Base-by-base conservation (phyloP, 2,888 invertebrate species). In the Prosapia bicincta region DNA sequence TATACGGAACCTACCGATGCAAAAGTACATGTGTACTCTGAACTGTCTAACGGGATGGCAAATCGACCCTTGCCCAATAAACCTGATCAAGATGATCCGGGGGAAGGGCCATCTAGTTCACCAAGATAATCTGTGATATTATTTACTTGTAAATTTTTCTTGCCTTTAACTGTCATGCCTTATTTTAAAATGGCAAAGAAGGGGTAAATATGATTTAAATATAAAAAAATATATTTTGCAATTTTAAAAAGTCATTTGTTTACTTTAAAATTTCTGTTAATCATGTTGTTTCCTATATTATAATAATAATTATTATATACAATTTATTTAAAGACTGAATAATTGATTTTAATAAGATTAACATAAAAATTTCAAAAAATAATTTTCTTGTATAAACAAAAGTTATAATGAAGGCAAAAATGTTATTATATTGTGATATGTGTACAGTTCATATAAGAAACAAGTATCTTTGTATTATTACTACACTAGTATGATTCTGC, bases 61-160 rank as follows among this genome's bases (percentile, higher is more conserved):
- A 89, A 91, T 81, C 86, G 92, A 79, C 92, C 92, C n/a, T 84
- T 92, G 43, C 92, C 92, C 0, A 89, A 89, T 78, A 91, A 90
- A 82, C 91, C 92, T 23, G 75, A 75, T 26, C 20, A 54, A 43
- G 66, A 54, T 20, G 74, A 74, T 24, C 72, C 72, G 5, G 76
- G 74, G 1, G 74, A 74, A 73, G 76, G 73, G 20, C 73, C 76
- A 1, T 76, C 76, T 54, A 54, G 54, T 54, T 54, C 54, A 54
- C 54, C 20, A 54, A 54, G 54, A 54, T 54, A 54, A 69, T 69
- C 75, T 75, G 75, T 75, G 75, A 75, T 75, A 75, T 67, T 69
- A 69, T 20, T 20, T n/a, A 54, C 54, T 54, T 54, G 54, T 54
- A 54, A 10, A 54, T 54, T 54, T n/a, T 54, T 54, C 54, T 54